These are phyloP conservation scores for Probaryconus sp. DNA, from an alignment of 1,140 invertebrate genomes.

Conservation along the genomic window DNA sequence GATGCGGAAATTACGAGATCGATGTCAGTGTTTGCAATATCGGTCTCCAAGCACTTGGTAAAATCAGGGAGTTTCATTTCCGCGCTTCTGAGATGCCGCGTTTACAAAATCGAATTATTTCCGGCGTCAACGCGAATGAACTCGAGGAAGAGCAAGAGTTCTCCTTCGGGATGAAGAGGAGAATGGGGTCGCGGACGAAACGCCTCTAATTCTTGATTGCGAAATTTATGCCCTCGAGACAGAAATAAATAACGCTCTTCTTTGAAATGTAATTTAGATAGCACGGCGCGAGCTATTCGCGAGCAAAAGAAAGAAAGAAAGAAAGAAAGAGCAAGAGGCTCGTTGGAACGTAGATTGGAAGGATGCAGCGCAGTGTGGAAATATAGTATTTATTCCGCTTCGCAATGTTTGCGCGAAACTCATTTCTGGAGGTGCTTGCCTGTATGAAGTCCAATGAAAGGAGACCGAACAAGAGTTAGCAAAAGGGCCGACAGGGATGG, in stretches of 20 bases:
- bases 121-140: conserved; percentile 61
- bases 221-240: conserved; percentile 70
- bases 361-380: conserved; percentile 39
- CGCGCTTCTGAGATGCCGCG: conserved; percentile 53
- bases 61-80: conserved; percentile 60
- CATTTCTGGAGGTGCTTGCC: conserved; percentile 49
- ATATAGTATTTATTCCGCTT: conserved; percentile 61
- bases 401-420: conserved; percentile 57
- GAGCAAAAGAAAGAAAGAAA: conserved; percentile 35
- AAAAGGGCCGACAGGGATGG: conserved; percentile 4
- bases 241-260: conserved; percentile 71
- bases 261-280: conserved; percentile 74
- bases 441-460: conserved; percentile 58
- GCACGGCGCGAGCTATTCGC: conserved; percentile 50
- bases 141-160: conserved; percentile 44
- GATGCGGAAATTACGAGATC: conserved; percentile 53
- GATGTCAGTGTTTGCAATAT: conserved; percentile 60
- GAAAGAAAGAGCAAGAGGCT: conserved; percentile 25
- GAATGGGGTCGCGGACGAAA: conserved; percentile 55
- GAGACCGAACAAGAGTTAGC: conserved; percentile 58
- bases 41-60: conserved; percentile 40
- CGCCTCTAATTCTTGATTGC: conserved; percentile 68
- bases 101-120: conserved; percentile 62
- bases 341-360: conserved; percentile 42
- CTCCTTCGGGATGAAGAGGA: conserved; percentile 50